Percentiles rank a stretch among this genome's conserved stretches.
phyloP scores from a whole-genome alignment of 2,888 invertebrate genomes.

The Cordilura impudica region DNA sequence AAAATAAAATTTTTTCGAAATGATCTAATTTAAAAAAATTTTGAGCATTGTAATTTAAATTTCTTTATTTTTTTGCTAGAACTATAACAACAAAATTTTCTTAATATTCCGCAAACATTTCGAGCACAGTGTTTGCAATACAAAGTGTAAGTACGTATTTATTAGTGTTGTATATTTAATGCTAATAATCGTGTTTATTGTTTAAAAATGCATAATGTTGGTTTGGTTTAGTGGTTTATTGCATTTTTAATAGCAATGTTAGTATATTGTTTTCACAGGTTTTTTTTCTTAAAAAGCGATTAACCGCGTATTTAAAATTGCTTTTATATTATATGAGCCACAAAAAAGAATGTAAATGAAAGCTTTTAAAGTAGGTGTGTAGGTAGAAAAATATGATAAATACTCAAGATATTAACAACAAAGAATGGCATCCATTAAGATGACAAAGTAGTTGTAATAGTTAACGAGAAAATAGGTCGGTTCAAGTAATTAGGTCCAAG shows the following conservation, averaged over 20 bases:
- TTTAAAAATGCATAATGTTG: slow-evolving; percentile 58
- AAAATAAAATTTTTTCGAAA: too few relatives aligned
- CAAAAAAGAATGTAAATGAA: not conserved
- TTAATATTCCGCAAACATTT: not conserved
- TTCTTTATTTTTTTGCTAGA: too few relatives aligned
- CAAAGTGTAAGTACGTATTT: slow-evolving; percentile 28
- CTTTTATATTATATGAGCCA: slow-evolving; percentile 31
- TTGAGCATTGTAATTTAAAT: too few relatives aligned
- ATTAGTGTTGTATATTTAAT: slow-evolving; percentile 26
- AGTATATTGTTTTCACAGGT: slow-evolving; percentile 9
- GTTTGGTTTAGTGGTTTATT: slow-evolving; percentile 51
- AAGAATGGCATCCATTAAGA: too few relatives aligned
- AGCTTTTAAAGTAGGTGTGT: too few relatives aligned
- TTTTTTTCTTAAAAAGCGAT: slow-evolving; percentile 33
- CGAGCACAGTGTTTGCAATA: not conserved
- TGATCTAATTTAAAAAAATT: too few relatives aligned
- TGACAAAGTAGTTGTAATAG: too few relatives aligned
- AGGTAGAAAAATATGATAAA: too few relatives aligned
- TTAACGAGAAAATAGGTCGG: too few relatives aligned
- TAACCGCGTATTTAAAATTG: slow-evolving; percentile 52
- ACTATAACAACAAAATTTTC: not conserved
- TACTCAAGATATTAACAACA: too few relatives aligned
- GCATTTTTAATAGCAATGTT: slow-evolving; percentile 34
- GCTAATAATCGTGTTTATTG: slow-evolving; percentile 55
- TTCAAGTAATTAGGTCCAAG: too few relatives aligned